Evolutionary conservation across 2,113 vertebrate genomes (phyloP).

Genomic region (Ceuthmochares aereus): DNA sequence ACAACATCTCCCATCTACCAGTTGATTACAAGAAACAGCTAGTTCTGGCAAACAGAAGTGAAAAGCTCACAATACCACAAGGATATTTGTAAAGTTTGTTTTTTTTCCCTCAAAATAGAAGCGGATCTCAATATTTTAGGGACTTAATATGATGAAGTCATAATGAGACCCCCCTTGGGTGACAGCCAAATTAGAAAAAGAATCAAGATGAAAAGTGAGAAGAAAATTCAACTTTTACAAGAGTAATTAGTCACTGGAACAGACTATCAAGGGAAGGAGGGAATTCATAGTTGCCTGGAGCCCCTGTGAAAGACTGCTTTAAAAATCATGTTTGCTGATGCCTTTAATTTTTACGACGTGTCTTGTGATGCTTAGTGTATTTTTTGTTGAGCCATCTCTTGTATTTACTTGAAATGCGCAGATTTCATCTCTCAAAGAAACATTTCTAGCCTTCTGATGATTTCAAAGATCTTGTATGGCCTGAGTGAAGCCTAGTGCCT

Average conservation of each 20-base stretch:
- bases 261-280: background rate
- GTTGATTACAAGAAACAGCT: background rate
- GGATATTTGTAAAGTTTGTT: background rate
- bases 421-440: background rate
- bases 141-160: background rate
- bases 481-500: background rate
- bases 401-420: background rate
- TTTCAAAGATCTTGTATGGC: background rate
- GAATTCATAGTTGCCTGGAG: background rate
- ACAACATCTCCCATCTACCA: background rate
- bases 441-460: background rate
- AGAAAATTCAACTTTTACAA: background rate
- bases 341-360: background rate
- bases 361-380: background rate
- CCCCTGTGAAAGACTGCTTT: background rate
- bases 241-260: background rate
- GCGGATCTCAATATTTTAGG: background rate
- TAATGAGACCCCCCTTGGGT: background rate
- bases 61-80: background rate
- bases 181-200: background rate
- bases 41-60: background rate
- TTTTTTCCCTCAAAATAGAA: background rate
- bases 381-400: background rate
- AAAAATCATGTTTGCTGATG: background rate
- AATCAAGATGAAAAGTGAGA: background rate